Evolutionary conservation across 1,140 invertebrate species (phyloP).

Genomic region (Drosophila neocordata): DNA sequence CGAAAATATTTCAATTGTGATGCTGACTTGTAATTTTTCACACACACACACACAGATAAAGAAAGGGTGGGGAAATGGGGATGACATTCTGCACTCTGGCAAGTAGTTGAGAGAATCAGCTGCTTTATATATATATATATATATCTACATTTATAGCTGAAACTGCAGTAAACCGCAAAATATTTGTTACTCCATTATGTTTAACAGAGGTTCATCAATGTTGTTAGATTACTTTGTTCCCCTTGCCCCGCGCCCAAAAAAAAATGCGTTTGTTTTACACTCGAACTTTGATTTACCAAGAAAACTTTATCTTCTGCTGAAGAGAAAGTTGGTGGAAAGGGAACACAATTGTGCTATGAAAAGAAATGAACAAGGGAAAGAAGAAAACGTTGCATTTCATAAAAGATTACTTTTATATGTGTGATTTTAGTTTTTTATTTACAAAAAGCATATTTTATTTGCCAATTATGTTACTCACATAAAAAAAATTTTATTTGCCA

Average conservation of each 20-base stretch:
- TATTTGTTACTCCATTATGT: slow-evolving; percentile 76
- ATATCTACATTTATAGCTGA: slow-evolving; percentile 12
- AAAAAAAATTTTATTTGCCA: no score
- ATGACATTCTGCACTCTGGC: not conserved
- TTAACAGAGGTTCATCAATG: slow-evolving; percentile 28
- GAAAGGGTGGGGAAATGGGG: not conserved
- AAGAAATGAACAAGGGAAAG: not conserved
- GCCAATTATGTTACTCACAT: no score
- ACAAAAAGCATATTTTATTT: no score
- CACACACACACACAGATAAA: slow-evolving; percentile 41
- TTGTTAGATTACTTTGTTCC: slow-evolving; percentile 1
- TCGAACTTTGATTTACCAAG: slow-evolving; percentile 4
- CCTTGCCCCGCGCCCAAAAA: not conserved
- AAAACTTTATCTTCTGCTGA: not conserved
- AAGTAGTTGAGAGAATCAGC: not conserved
- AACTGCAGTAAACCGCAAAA: slow-evolving; percentile 72
- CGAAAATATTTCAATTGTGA: slow-evolving; percentile 81
- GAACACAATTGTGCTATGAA: no score
- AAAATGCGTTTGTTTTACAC: slow-evolving; percentile 3
- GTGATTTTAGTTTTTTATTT: no score
- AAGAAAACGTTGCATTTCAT: not conserved
- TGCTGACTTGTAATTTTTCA: slow-evolving; percentile 81
- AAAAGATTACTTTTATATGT: no score
- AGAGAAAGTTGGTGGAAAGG: no score
- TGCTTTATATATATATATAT: not conserved